Conservation (phyloP, 2,888 invertebrate species). For the Nomada goodeniana region DNA sequence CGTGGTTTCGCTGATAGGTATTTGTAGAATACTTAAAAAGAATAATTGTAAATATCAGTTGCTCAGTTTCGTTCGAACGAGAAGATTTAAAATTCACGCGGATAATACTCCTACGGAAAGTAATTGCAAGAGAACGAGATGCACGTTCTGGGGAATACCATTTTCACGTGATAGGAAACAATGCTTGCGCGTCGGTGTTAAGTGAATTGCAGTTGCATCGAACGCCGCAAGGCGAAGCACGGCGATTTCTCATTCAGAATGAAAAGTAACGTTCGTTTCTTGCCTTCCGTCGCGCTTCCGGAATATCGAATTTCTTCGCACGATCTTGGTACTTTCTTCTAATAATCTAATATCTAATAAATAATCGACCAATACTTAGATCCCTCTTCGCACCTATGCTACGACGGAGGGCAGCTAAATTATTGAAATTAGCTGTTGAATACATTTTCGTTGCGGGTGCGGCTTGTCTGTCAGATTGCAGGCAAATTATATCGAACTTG, state of each 20-base stretch:
- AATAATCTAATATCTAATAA: too few relatives aligned
- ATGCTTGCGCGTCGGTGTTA: constrained; percentile 31
- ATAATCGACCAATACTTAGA: neutral
- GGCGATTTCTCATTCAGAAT: constrained; percentile 63
- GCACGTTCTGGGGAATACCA: constrained; percentile 2
- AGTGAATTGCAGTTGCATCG: constrained; percentile 50
- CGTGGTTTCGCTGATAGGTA: too few relatives aligned
- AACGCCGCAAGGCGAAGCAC: constrained; percentile 49
- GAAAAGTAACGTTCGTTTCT: constrained; percentile 53
- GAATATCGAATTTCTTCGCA: constrained; percentile 42
- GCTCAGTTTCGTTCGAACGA: too few relatives aligned
- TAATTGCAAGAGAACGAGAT: constrained; percentile 1
- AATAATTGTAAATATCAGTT: too few relatives aligned
- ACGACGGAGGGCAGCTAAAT: constrained; percentile 6
- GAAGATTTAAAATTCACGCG: neutral
- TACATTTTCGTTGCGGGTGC: neutral
- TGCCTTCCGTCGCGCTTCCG: constrained; percentile 22
- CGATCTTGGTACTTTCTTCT: neutral
- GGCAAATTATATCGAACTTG: constrained; percentile 66
- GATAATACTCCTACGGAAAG: neutral
- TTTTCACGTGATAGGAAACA: constrained; percentile 34
- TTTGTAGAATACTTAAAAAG: too few relatives aligned
- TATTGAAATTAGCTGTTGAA: constrained; percentile 31
- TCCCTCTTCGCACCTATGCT: neutral
- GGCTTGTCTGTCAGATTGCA: constrained; percentile 47